Conservation (phyloP, 1,140 invertebrate species). For the Charaxes varanes region DNA sequence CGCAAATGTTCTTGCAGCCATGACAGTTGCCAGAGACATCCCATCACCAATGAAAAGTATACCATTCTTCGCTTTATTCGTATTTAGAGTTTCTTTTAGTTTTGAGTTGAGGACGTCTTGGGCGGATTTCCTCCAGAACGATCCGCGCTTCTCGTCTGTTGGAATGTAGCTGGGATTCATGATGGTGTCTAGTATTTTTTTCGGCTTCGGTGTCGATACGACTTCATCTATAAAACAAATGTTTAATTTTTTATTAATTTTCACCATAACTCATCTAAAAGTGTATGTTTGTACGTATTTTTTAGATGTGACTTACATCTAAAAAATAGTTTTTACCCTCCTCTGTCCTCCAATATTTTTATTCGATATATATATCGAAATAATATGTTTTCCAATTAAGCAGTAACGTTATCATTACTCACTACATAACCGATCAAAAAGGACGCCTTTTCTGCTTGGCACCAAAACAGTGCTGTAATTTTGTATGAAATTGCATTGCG, state of each 20-base stretch:
- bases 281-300: too few relatives aligned
- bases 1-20: conserved; percentile 80
- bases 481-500: too few relatives aligned
- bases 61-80: conserved; percentile 77
- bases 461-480: too few relatives aligned
- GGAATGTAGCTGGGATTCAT: conserved; percentile 56
- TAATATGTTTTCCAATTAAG: too few relatives aligned
- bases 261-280: too few relatives aligned
- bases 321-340: too few relatives aligned
- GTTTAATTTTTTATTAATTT: background rate
- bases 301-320: too few relatives aligned
- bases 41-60: conserved; percentile 89
- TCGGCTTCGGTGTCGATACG: conserved; percentile 38
- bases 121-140: conserved; percentile 50
- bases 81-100: conserved; percentile 42
- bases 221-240: conserved; percentile 31
- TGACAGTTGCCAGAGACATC: conserved; percentile 85
- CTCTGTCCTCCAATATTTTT: too few relatives aligned
- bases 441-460: too few relatives aligned
- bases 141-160: conserved; percentile 48
- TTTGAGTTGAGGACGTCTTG: conserved; percentile 39
- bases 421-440: too few relatives aligned
- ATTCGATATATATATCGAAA: too few relatives aligned
- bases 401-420: too few relatives aligned
- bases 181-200: conserved; percentile 50